Conservation (phyloP, 2,888 invertebrate species). For the Hymenopus coronatus region DNA sequence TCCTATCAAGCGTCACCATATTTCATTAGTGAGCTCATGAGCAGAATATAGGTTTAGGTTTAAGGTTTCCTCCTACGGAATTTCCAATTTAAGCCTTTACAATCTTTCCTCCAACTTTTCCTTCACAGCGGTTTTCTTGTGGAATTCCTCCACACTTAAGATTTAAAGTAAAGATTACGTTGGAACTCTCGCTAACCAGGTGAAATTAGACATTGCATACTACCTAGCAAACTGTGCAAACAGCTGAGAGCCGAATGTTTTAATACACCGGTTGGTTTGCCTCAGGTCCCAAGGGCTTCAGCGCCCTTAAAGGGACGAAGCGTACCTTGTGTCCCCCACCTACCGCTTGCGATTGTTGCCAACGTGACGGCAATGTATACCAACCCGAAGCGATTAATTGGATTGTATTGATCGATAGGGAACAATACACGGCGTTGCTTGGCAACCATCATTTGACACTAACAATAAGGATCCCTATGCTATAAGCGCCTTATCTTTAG, state of each 20-base stretch:
- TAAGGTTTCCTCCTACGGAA: neutral
- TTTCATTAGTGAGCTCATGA: neutral
- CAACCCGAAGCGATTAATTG: neutral
- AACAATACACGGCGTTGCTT: neutral
- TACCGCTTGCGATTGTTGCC: neutral
- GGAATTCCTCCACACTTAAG: neutral
- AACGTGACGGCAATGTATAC: neutral
- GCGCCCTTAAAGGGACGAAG: neutral
- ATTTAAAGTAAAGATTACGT: neutral
- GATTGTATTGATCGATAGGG: conserved; percentile 8
- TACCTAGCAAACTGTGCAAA: neutral
- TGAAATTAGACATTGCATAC: neutral
- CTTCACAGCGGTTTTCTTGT: neutral
- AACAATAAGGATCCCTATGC: neutral
- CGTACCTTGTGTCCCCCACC: neutral
- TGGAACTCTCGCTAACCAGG: neutral
- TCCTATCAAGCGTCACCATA: neutral
- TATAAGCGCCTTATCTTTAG: neutral
- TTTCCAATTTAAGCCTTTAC: neutral
- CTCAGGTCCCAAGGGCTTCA: neutral
- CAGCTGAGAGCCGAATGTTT: neutral
- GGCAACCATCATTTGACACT: conserved; percentile 2
- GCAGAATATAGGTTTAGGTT: neutral
- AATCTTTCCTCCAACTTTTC: neutral
- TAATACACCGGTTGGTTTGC: neutral